A percentile compares a stretch with the other conserved stretches of the same genome.
Conservation (phyloP, 2,797 vertebrate species). For the Alouatta caraya region DNA sequence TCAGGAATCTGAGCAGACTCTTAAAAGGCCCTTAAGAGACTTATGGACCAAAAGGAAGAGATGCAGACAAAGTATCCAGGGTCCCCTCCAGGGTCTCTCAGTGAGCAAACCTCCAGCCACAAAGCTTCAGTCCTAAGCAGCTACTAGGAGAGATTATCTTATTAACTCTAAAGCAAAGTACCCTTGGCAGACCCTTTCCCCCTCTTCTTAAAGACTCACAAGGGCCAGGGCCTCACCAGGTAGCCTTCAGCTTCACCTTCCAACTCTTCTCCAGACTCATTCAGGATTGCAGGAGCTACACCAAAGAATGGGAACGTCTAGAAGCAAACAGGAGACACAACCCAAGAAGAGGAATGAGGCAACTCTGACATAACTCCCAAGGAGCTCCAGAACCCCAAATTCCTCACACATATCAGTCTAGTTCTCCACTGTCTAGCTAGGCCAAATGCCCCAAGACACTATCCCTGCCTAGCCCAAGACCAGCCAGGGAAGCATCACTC, state of each 20-base stretch:
- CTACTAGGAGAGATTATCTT: constrained; percentile 32
- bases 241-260: constrained; percentile 97
- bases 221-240: constrained; percentile 87
- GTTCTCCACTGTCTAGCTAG: background rate
- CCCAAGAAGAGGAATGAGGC: background rate
- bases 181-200: background rate
- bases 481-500: constrained; percentile 81
- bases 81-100: background rate
- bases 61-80: constrained; percentile 31
- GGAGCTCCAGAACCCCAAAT: background rate
- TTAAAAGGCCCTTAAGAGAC: background rate
- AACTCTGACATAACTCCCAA: background rate
- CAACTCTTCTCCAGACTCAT: constrained; percentile 95
- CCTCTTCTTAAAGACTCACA: background rate
- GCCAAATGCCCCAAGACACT: background rate
- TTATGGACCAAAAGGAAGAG: constrained; percentile 3
- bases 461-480: background rate
- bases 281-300: constrained; percentile 94
- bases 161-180: constrained; percentile 34
- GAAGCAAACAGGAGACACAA: constrained; percentile 45
- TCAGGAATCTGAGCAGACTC: constrained; percentile 12
- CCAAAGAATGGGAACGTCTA: constrained; percentile 98
- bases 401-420: constrained; percentile 8
- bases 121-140: constrained; percentile 23
- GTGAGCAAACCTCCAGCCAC: constrained; percentile 19